phyloP scores from a whole-genome alignment of 2,888 invertebrate genomes.

The Serripes groenlandicus region DNA sequence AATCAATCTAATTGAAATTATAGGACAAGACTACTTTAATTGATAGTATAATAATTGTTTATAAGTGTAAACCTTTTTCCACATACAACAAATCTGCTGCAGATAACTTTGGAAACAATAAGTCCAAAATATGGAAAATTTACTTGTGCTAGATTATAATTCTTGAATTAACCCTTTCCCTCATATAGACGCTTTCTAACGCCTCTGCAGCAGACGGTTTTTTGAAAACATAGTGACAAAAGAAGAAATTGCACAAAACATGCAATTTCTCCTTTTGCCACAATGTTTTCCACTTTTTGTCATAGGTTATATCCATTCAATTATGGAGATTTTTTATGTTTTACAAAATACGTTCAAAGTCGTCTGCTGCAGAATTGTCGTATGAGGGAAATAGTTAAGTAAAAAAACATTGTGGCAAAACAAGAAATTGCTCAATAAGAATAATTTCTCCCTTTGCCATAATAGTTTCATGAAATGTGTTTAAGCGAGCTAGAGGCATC shows the following conservation, averaged over 20 bases:
- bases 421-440: not conserved
- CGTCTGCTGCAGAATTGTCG: not conserved
- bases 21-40: too few species aligned
- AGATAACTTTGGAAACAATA: too few species aligned
- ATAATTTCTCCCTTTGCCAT: not conserved
- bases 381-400: not conserved
- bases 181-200: not conserved
- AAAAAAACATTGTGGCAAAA: not conserved
- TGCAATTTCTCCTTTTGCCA: conserved; percentile 5
- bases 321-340: not conserved
- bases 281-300: not conserved
- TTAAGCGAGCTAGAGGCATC: too few species aligned
- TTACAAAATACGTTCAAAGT: not conserved
- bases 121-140: too few species aligned
- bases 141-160: not conserved
- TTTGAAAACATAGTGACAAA: conserved; percentile 3
- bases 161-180: conserved; percentile 1
- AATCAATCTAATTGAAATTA: too few species aligned
- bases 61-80: too few species aligned
- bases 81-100: too few species aligned
- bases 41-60: too few species aligned
- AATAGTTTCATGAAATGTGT: not conserved
- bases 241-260: not conserved
- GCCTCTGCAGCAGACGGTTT: not conserved
- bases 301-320: not conserved